A percentile compares a stretch with the other conserved stretches of the same genome.
Conservation (phyloP, 2,888 invertebrate species). For the Cynaeus angustus region DNA sequence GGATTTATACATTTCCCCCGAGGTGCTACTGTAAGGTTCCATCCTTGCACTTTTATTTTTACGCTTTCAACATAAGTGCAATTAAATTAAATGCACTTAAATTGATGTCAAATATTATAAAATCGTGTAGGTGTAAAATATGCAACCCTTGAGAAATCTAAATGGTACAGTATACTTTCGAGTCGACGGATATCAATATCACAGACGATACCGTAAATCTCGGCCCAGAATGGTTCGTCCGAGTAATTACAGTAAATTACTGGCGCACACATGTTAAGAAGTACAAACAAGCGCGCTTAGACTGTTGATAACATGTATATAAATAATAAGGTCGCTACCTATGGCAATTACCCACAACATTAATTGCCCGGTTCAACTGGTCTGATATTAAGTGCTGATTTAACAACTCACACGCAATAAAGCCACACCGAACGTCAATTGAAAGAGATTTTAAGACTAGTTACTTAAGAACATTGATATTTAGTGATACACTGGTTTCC, state of each 20-base stretch:
- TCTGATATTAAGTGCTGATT: constrained; percentile 55
- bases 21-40: too few relatives aligned
- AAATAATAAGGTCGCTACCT: constrained; percentile 59
- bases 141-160: constrained; percentile 1
- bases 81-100: constrained; percentile 19
- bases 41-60: too few relatives aligned
- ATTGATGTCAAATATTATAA: constrained; percentile 24
- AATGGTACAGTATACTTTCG: background rate
- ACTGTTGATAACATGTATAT: constrained; percentile 53
- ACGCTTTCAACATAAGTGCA: background rate
- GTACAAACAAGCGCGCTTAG: constrained; percentile 56
- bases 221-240: constrained; percentile 26
- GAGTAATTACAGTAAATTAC: constrained; percentile 50
- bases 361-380: constrained; percentile 58
- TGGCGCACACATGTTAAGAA: constrained; percentile 51
- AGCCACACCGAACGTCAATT: constrained; percentile 48
- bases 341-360: constrained; percentile 58
- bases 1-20: too few relatives aligned
- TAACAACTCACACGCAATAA: constrained; percentile 56
- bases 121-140: background rate
- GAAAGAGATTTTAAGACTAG: too few relatives aligned
- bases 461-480: too few relatives aligned
- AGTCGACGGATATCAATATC: constrained; percentile 22
- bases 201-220: constrained; percentile 36
- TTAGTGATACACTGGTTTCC: too few relatives aligned